Evolutionary conservation across 2,113 vertebrate species (phyloP).

Genomic region (Xiphophorus hellerii): DNA sequence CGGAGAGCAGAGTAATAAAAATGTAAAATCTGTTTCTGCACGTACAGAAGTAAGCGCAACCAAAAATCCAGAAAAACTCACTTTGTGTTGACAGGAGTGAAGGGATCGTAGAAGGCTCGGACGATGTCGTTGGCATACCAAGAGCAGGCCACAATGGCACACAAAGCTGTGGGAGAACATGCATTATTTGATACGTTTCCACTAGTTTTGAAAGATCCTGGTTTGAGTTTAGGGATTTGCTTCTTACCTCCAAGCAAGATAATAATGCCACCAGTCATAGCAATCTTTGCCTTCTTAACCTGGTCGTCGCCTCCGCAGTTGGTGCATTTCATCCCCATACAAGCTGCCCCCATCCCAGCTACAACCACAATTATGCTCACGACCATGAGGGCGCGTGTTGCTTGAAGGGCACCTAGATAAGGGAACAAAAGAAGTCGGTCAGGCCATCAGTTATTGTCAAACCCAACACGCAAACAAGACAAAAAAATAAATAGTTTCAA

Average conservation of each 20-base stretch:
- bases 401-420: slow-evolving; percentile 82
- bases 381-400: slow-evolving; percentile 90
- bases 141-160: slow-evolving; percentile 82
- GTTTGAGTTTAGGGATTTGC: not conserved
- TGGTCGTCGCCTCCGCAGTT: slow-evolving; percentile 88
- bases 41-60: too few species aligned
- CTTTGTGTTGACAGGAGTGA: slow-evolving; percentile 85
- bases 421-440: not conserved
- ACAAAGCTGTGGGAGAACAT: slow-evolving; percentile 76
- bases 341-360: slow-evolving; percentile 78
- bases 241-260: slow-evolving; percentile 83
- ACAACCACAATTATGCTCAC: slow-evolving; percentile 79
- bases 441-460: slow-evolving; percentile 3
- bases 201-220: not conserved
- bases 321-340: slow-evolving; percentile 93
- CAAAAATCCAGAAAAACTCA: slow-evolving; percentile 67
- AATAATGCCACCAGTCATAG: slow-evolving; percentile 85
- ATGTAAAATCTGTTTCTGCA: too few species aligned
- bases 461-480: not conserved
- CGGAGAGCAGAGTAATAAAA: not conserved
- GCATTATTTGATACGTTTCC: too few species aligned
- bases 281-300: slow-evolving; percentile 82
- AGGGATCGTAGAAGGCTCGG: slow-evolving; percentile 83
- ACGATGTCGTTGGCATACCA: slow-evolving; percentile 87
- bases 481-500: not conserved